phyloP scores from a whole-genome alignment of 2,113 vertebrate species.

The Haemorhous mexicanus region DNA sequence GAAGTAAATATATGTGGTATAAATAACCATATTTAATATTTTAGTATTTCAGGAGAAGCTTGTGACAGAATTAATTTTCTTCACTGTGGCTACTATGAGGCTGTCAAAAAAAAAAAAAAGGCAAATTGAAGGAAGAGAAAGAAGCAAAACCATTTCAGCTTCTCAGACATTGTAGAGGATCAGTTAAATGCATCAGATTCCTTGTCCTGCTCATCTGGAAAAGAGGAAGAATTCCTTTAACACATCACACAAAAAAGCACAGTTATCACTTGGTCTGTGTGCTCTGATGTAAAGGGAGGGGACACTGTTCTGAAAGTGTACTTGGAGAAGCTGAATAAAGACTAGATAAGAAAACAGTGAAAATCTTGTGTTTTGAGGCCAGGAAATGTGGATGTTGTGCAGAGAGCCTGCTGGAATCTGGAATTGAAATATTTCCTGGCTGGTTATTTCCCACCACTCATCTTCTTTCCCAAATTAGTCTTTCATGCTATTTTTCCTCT shows the following conservation, averaged over 20 bases:
- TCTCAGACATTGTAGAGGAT: neutral
- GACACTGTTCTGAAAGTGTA: neutral
- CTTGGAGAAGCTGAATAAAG: neutral
- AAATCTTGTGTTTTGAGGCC: neutral
- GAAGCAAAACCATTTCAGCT: neutral
- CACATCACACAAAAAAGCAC: neutral
- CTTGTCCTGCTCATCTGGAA: neutral
- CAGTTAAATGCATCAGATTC: neutral
- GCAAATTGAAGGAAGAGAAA: neutral
- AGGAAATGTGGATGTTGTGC: neutral
- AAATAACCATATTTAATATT: neutral
- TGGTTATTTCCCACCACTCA: neutral
- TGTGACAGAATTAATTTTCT: neutral
- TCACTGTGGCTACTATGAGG: neutral
- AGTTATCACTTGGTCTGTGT: neutral
- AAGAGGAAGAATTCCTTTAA: neutral
- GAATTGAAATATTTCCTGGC: neutral
- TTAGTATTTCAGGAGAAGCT: neutral
- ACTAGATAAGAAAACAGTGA: neutral
- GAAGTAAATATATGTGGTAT: neutral
- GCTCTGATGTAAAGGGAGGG: neutral
- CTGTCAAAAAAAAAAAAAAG: neutral
- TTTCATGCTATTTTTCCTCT: neutral
- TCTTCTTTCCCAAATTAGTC: neutral
- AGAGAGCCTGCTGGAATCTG: neutral